These are phyloP conservation scores for Leptinotarsa defecta DNA, from an alignment of 1,140 invertebrate genomes.

Conservation along the genomic window DNA sequence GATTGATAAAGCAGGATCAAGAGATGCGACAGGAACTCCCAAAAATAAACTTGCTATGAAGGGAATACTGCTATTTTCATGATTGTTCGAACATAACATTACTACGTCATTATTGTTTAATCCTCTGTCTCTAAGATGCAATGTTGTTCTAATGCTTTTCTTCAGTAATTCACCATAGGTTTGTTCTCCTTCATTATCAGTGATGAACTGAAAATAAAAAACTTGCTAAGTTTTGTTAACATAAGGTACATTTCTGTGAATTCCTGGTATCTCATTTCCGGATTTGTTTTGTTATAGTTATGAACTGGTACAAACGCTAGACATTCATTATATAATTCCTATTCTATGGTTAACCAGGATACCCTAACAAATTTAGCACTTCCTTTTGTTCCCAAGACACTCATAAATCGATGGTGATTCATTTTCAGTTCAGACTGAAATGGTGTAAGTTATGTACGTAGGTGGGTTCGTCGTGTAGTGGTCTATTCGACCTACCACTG, in stretches of 20 bases:
- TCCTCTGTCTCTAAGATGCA: constrained; percentile 34
- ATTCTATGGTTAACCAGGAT: no score
- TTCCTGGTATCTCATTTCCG: rapidly evolving
- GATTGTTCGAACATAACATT: constrained; percentile 37
- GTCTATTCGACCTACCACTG: no score
- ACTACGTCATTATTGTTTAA: constrained; percentile 39
- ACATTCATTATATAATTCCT: no score
- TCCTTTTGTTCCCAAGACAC: no score
- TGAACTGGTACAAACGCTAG: no score
- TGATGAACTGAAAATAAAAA: constrained; percentile 34
- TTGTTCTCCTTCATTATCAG: constrained; percentile 36
- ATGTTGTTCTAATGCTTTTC: constrained; percentile 38
- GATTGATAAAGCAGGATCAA: constrained; percentile 41
- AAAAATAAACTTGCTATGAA: constrained; percentile 41
- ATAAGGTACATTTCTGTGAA: no score
- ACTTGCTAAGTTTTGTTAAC: not conserved
- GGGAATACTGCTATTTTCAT: constrained; percentile 37
- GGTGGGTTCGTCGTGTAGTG: no score
- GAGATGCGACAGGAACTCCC: constrained; percentile 32
- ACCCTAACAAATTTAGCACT: no score
- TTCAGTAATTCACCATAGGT: constrained; percentile 36
- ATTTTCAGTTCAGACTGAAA: no score
- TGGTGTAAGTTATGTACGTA: no score
- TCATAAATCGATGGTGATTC: no score
- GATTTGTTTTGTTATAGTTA: no score